phyloP scores from a whole-genome alignment of 2,888 invertebrate genomes.

The Minunthozetes semirufus region DNA sequence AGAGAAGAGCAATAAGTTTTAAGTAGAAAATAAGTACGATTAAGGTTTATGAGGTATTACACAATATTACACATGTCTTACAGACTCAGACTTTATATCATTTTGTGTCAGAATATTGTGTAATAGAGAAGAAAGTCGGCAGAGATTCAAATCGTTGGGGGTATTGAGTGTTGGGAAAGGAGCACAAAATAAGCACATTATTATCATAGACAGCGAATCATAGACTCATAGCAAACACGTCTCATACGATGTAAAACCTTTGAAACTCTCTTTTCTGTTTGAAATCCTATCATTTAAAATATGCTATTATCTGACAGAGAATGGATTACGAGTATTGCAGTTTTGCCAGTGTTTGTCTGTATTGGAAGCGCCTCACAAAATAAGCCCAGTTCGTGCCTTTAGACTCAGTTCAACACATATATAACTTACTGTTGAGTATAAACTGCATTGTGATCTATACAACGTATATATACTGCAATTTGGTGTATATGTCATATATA shows the following conservation, averaged over 20 bases:
- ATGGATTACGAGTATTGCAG: conserved; percentile 27
- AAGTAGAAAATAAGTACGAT: conserved; percentile 27
- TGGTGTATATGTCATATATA: not conserved
- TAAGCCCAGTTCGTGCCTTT: conserved; percentile 29
- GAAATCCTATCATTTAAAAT: conserved; percentile 30
- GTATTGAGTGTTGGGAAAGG: conserved; percentile 11
- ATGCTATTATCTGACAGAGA: conserved; percentile 30
- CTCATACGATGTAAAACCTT: conserved; percentile 15
- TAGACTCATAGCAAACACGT: conserved; percentile 9
- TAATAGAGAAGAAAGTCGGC: not conserved
- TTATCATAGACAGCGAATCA: conserved; percentile 18
- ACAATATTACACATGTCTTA: conserved; percentile 25
- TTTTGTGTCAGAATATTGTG: conserved; percentile 9
- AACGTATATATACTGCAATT: not conserved
- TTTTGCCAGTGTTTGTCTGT: not conserved
- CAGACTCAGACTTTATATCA: not conserved
- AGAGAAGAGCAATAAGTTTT: not conserved
- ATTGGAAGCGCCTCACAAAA: not conserved
- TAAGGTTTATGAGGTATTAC: conserved; percentile 28
- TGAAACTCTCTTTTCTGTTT: conserved; percentile 19
- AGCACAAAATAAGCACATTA: conserved; percentile 25
- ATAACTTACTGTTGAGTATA: conserved; percentile 14
- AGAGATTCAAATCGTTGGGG: not conserved
- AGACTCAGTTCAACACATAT: conserved; percentile 9
- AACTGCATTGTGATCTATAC: not conserved